phyloP scores from a whole-genome alignment of 2,113 vertebrate species.

The Leucosticte australis region DNA sequence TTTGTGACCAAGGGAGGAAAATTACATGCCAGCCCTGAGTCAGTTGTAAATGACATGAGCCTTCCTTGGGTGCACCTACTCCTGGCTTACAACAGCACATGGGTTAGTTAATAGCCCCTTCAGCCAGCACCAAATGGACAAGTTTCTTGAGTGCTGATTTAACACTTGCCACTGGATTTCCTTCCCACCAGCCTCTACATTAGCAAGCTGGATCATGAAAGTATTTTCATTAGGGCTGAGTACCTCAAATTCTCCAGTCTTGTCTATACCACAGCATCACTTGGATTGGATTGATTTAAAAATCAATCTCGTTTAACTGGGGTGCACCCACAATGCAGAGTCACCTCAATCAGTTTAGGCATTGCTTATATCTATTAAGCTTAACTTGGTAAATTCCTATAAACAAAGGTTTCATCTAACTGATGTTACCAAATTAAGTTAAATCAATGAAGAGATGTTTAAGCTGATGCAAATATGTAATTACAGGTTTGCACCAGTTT shows the following conservation, averaged over 20 bases:
- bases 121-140: neutral
- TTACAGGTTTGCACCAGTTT: constrained; percentile 33
- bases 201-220: neutral
- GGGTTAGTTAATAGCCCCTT: neutral
- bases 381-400: constrained; percentile 28
- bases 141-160: neutral
- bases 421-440: constrained; percentile 16
- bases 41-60: neutral
- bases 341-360: constrained; percentile 11
- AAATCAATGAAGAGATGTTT: constrained; percentile 5
- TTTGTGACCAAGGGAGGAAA: neutral
- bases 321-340: neutral
- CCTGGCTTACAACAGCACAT: neutral
- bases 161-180: neutral
- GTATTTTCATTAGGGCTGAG: constrained; percentile 2
- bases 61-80: neutral
- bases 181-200: neutral
- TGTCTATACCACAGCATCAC: neutral
- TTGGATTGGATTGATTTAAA: neutral
- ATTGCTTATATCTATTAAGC: constrained; percentile 13
- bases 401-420: constrained; percentile 48
- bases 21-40: neutral
- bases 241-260: neutral
- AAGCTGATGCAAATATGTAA: constrained; percentile 35
- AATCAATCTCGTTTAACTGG: neutral